phyloP scores from a whole-genome alignment of 2,113 vertebrate genomes.

The Varanus komodoensis region DNA sequence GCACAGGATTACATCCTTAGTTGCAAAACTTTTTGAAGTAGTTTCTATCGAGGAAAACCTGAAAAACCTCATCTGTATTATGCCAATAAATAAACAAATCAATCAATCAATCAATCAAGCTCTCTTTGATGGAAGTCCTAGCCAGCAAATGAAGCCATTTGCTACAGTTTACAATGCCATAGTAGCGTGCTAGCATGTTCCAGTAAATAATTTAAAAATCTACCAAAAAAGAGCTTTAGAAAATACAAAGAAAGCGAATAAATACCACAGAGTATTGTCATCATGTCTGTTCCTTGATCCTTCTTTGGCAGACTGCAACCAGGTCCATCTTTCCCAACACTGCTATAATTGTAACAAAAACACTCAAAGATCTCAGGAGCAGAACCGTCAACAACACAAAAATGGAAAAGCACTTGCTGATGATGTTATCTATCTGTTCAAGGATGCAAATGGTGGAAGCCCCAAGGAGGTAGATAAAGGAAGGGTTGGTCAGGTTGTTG shows the following conservation, averaged over 20 bases:
- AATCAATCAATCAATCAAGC: no score
- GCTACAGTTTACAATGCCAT: background rate
- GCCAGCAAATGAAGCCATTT: background rate
- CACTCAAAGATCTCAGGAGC: background rate
- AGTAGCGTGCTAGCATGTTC: background rate
- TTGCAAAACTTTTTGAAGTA: background rate
- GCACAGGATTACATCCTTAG: background rate
- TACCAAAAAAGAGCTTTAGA: background rate
- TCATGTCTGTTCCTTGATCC: background rate
- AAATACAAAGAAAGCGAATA: slow-evolving; percentile 3
- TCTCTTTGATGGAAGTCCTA: background rate
- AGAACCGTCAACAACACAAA: background rate
- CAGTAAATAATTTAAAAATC: background rate
- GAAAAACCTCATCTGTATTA: background rate
- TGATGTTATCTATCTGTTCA: background rate
- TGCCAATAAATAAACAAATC: no score
- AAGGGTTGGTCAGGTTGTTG: background rate
- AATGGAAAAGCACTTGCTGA: background rate
- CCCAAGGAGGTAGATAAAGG: background rate
- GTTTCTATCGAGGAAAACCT: background rate
- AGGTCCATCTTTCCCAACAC: background rate
- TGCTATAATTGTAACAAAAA: background rate
- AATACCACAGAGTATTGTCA: background rate
- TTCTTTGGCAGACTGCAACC: rapidly evolving
- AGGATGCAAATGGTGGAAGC: no score